phyloP scores from a whole-genome alignment of 2,113 vertebrate genomes.

The Burhinus bistriatus region DNA sequence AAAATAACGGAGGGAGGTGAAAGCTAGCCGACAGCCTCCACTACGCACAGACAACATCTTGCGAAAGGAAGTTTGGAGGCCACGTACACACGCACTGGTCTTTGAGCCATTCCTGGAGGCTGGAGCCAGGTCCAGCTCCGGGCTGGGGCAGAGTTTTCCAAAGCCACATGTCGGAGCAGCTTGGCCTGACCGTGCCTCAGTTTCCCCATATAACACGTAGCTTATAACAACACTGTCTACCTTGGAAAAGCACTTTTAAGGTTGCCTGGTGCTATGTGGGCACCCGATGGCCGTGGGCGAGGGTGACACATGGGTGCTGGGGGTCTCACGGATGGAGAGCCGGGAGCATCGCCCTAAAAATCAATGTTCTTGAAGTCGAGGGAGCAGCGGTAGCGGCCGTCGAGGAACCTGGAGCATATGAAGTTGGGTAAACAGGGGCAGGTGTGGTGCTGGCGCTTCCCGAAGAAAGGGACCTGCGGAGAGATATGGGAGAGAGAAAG shows the following conservation, averaged over 20 bases:
- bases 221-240: no score
- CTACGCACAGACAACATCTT: no score
- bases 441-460: slow-evolving; percentile 84
- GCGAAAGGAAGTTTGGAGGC: no score
- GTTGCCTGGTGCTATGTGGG: not conserved
- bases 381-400: slow-evolving; percentile 83
- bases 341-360: slow-evolving; percentile 49
- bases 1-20: no score
- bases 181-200: not conserved
- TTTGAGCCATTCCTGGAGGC: no score
- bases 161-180: no score
- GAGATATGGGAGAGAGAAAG: not conserved
- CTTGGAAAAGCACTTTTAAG: not conserved
- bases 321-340: not conserved
- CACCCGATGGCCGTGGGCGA: not conserved
- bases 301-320: not conserved
- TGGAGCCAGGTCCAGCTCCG: no score
- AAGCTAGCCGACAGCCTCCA: no score
- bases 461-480: slow-evolving; percentile 80
- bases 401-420: slow-evolving; percentile 73
- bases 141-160: no score
- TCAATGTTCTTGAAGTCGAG: slow-evolving; percentile 82
- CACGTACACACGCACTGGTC: no score
- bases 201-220: not conserved
- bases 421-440: slow-evolving; percentile 86